Percentiles rank a stretch among this genome's conserved stretches.
Evolutionary conservation across 2,797 vertebrate genomes (phyloP).

Genomic region (Catharus ustulatus): DNA sequence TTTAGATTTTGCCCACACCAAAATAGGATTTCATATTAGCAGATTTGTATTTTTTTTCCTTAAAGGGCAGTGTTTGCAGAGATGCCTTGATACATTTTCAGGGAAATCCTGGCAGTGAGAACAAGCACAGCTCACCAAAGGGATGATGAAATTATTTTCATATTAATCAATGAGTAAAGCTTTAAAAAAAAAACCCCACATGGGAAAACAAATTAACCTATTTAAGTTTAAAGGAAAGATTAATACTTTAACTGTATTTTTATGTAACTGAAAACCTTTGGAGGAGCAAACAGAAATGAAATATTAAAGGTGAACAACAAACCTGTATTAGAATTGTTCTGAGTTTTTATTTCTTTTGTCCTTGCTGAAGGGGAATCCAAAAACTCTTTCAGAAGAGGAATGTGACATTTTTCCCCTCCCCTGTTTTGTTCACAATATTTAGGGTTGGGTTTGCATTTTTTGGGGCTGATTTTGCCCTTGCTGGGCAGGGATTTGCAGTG

Average conservation of each 20-base stretch:
- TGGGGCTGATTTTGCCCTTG: not conserved
- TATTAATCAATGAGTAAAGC: not conserved
- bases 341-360: not conserved
- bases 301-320: constrained; percentile 20
- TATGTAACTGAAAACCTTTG: constrained; percentile 14
- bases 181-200: not conserved
- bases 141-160: not conserved
- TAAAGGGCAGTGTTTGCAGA: not conserved
- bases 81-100: not conserved
- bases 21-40: not conserved
- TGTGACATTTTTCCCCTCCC: accelerated
- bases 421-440: not conserved
- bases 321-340: not conserved
- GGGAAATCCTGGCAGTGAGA: not conserved
- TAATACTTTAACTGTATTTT: constrained; percentile 25
- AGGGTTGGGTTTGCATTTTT: not conserved
- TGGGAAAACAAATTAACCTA: not conserved
- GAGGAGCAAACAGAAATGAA: not conserved
- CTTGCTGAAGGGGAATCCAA: not conserved
- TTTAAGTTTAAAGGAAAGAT: constrained; percentile 2
- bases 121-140: not conserved
- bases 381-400: not conserved
- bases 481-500: not conserved
- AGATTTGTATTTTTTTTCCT: not conserved
- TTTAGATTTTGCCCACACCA: not conserved